phyloP scores from a whole-genome alignment of 1,140 invertebrate species.

The Atta colombica region DNA sequence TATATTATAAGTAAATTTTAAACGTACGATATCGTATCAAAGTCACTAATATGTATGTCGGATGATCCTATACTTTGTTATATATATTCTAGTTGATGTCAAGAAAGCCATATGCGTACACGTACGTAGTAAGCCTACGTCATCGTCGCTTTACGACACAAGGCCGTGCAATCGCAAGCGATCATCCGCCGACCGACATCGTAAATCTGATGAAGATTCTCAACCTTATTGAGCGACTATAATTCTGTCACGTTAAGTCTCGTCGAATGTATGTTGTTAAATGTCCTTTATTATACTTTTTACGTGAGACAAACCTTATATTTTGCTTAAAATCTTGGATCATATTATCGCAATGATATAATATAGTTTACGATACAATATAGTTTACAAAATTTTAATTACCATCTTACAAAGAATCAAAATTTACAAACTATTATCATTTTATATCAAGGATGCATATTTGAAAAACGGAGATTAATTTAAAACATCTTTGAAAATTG shows the following conservation, averaged over 20 bases:
- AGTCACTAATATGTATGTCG: slow-evolving; percentile 26
- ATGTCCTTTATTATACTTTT: slow-evolving; percentile 46
- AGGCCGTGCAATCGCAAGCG: slow-evolving; percentile 86
- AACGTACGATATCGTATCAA: background rate
- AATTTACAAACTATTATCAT: background rate
- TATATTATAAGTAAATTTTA: background rate
- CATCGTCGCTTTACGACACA: slow-evolving; percentile 85
- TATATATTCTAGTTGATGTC: slow-evolving; percentile 69
- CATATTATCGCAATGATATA: background rate
- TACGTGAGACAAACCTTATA: slow-evolving; percentile 2
- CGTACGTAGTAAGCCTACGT: slow-evolving; percentile 76
- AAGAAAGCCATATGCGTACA: slow-evolving; percentile 67
- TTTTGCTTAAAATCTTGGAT: slow-evolving; percentile 9
- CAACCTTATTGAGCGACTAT: slow-evolving; percentile 84
- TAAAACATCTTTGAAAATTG: background rate
- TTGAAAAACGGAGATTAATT: background rate
- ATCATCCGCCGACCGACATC: slow-evolving; percentile 84
- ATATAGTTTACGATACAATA: background rate
- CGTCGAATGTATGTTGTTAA: slow-evolving; percentile 62
- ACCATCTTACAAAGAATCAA: background rate
- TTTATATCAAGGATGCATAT: background rate
- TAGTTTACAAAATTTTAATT: slow-evolving; percentile 27
- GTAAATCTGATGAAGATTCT: slow-evolving; percentile 84
- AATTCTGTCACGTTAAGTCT: slow-evolving; percentile 69
- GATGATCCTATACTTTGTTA: slow-evolving; percentile 45